phyloP scores from a whole-genome alignment of 2,888 invertebrate species.

The Trimorus sp. region DNA sequence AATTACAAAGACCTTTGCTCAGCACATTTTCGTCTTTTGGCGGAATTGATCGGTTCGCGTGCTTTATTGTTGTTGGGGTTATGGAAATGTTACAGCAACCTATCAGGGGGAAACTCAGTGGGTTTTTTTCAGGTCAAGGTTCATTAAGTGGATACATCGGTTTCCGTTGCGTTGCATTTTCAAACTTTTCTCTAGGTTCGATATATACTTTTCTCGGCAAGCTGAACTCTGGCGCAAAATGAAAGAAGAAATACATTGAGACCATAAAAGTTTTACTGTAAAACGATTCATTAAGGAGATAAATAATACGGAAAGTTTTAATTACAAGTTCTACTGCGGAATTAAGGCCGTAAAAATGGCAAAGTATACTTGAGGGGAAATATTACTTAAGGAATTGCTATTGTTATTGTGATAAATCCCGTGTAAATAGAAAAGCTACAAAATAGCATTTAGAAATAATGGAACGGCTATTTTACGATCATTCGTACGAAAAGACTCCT shows the following conservation, averaged over 20 bases:
- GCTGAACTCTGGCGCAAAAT: conserved; percentile 14
- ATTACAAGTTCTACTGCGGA: conserved; percentile 35
- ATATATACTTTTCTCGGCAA: conserved; percentile 28
- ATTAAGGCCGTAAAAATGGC: conserved; percentile 29
- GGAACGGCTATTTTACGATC: background rate
- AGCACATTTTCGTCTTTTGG: no score
- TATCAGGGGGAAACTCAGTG: background rate
- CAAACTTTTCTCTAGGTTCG: conserved; percentile 24
- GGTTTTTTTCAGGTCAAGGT: background rate
- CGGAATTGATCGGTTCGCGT: no score
- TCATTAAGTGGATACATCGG: background rate
- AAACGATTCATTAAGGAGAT: conserved; percentile 51
- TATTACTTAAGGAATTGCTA: conserved; percentile 27
- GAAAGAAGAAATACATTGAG: conserved; percentile 36
- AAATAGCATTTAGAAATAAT: conserved; percentile 6
- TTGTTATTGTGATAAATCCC: conserved; percentile 31
- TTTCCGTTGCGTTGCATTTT: conserved; percentile 8
- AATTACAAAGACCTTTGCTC: no score
- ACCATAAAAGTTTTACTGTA: conserved; percentile 45
- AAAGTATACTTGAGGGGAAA: conserved; percentile 12
- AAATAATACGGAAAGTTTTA: conserved; percentile 46
- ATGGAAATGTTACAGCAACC: no score
- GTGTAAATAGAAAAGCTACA: conserved; percentile 14
- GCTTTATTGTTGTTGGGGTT: no score
- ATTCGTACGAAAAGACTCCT: background rate